Conservation (phyloP, 1,140 invertebrate species). For the Saccostrea echinata region DNA sequence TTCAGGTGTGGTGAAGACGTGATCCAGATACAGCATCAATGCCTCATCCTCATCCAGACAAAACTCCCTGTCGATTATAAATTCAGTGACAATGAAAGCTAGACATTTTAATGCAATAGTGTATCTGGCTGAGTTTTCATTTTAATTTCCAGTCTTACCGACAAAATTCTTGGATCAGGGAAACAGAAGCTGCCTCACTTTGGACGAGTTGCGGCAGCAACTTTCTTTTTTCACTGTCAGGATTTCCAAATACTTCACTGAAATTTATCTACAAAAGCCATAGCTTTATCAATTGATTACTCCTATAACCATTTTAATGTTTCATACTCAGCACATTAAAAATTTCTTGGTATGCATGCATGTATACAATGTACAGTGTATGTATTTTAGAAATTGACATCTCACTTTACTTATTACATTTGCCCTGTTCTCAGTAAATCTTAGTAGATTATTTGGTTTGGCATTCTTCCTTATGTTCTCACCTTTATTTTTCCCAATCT, state of each 20-base stretch:
- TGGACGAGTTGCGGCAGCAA: slow-evolving; percentile 67
- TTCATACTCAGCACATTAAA: too few relatives aligned
- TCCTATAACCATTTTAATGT: too few relatives aligned
- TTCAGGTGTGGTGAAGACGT: slow-evolving; percentile 61
- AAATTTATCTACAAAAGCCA: slow-evolving; percentile 73
- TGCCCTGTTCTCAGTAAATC: too few relatives aligned
- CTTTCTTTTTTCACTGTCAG: slow-evolving; percentile 65
- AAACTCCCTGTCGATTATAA: slow-evolving; percentile 65
- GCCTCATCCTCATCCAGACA: slow-evolving; percentile 68
- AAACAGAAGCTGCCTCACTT: slow-evolving; percentile 60
- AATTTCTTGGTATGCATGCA: too few relatives aligned
- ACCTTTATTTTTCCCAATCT: slow-evolving; percentile 73
- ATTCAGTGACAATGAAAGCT: neutral
- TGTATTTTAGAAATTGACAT: too few relatives aligned
- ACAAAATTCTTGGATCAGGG: slow-evolving; percentile 69
- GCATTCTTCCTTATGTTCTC: neutral
- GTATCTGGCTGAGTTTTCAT: too few relatives aligned
- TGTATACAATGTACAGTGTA: slow-evolving; percentile 59
- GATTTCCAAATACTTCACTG: slow-evolving; percentile 68
- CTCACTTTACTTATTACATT: too few relatives aligned
- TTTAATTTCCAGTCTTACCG: slow-evolving; percentile 52
- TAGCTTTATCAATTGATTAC: too few relatives aligned
- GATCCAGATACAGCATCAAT: slow-evolving; percentile 67
- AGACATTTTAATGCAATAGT: neutral
- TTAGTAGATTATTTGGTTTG: too few relatives aligned